A percentile compares a stretch with the other conserved stretches of the same genome.
Evolutionary conservation across 2,888 invertebrate genomes (phyloP).

Genomic region (Rugalucina vietnamica): DNA sequence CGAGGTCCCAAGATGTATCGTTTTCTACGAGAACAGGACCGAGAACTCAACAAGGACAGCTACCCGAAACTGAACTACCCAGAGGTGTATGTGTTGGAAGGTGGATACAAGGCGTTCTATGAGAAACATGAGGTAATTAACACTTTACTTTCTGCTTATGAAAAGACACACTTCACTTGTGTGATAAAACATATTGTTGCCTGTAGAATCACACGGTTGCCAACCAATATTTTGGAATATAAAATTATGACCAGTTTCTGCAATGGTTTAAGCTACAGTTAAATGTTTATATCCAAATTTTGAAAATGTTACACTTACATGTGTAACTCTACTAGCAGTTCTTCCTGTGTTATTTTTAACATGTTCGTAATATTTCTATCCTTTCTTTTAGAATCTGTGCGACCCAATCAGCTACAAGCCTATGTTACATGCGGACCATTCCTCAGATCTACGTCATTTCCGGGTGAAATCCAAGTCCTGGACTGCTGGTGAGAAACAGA

Average conservation of each 20-base stretch:
- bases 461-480: constrained; percentile 90
- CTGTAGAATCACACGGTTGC: too few relatives aligned
- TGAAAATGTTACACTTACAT: too few relatives aligned
- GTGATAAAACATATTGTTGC: too few relatives aligned
- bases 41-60: constrained; percentile 89
- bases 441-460: constrained; percentile 89
- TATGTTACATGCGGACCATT: constrained; percentile 93
- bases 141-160: too few relatives aligned
- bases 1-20: constrained; percentile 84
- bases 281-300: too few relatives aligned
- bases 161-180: too few relatives aligned
- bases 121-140: constrained; percentile 86
- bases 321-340: too few relatives aligned
- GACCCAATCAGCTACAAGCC: constrained; percentile 90
- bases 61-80: constrained; percentile 95
- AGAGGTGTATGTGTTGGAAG: constrained; percentile 95
- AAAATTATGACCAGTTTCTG: too few relatives aligned
- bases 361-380: too few relatives aligned
- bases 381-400: constrained; percentile 86
- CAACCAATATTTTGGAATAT: too few relatives aligned
- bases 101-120: constrained; percentile 92
- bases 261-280: too few relatives aligned
- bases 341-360: too few relatives aligned
- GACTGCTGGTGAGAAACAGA: constrained; percentile 70
- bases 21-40: constrained; percentile 92